These are phyloP conservation scores for Callipepla squamata DNA, from an alignment of 2,113 vertebrate genomes.

Conservation along the genomic window DNA sequence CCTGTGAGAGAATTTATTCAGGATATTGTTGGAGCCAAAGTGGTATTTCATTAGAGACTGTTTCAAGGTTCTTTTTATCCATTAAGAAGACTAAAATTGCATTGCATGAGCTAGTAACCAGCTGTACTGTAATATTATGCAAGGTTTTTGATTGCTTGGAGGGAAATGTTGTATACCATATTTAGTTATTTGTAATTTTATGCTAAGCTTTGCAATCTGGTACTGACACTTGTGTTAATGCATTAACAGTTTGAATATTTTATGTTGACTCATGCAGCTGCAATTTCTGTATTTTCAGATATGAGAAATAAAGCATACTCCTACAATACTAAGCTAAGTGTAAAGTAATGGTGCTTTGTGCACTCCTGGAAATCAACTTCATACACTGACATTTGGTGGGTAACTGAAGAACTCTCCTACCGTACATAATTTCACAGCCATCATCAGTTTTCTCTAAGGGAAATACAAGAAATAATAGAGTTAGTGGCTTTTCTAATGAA, in stretches of 20 bases:
- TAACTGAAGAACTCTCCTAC: not conserved
- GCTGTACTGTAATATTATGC: slow-evolving; percentile 64
- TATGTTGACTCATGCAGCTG: not conserved
- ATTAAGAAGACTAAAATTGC: slow-evolving; percentile 47
- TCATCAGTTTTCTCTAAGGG: not conserved
- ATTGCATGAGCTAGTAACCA: slow-evolving; percentile 31
- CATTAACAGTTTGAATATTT: slow-evolving; percentile 40
- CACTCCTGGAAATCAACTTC: not conserved
- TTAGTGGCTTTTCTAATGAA: not conserved
- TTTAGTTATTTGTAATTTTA: slow-evolving; percentile 63
- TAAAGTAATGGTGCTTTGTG: not conserved
- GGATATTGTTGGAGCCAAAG: slow-evolving; percentile 26
- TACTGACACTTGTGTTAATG: slow-evolving; percentile 33
- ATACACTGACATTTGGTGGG: not conserved
- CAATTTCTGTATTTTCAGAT: not conserved
- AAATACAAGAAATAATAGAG: not conserved
- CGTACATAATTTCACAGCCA: not conserved
- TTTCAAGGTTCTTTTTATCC: slow-evolving; percentile 26
- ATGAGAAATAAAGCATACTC: not conserved
- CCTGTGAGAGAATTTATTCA: slow-evolving; percentile 30
- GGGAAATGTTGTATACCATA: not conserved
- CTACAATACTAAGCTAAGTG: not conserved
- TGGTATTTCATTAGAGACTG: slow-evolving; percentile 55
- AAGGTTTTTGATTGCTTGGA: slow-evolving; percentile 54
- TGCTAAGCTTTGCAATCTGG: slow-evolving; percentile 59